Conservation (phyloP, 2,113 vertebrate genomes). For the Vidua chalybeata region DNA sequence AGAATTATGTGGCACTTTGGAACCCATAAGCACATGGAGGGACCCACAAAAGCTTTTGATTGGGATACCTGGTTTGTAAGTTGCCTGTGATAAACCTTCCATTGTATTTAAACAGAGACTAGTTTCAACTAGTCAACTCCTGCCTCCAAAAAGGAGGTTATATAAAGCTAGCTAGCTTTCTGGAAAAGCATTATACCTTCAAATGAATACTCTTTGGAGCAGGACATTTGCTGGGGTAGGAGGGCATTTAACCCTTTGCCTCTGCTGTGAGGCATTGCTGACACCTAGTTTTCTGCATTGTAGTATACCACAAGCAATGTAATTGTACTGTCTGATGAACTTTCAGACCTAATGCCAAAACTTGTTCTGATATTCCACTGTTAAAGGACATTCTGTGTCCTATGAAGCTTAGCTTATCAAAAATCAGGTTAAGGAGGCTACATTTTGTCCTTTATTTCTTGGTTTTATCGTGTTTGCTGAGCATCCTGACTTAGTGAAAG, state of each 20-base stretch:
- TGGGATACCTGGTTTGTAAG: fast-evolving
- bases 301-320: fast-evolving
- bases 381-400: background rate
- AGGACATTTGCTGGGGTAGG: background rate
- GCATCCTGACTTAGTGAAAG: background rate
- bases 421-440: background rate
- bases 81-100: background rate
- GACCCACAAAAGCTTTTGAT: background rate
- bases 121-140: background rate
- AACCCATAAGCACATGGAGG: fast-evolving
- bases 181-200: background rate
- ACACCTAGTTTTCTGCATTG: fast-evolving
- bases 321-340: background rate
- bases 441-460: background rate
- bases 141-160: background rate
- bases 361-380: background rate
- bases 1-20: background rate
- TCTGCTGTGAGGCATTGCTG: background rate
- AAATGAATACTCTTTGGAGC: too few species aligned
- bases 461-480: background rate
- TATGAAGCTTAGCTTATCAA: background rate
- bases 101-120: background rate
- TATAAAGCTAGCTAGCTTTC: background rate
- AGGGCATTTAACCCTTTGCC: background rate
- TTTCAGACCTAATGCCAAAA: fast-evolving